phyloP scores from a whole-genome alignment of 2,888 invertebrate species.

The Petrolisthes cinctipes region DNA sequence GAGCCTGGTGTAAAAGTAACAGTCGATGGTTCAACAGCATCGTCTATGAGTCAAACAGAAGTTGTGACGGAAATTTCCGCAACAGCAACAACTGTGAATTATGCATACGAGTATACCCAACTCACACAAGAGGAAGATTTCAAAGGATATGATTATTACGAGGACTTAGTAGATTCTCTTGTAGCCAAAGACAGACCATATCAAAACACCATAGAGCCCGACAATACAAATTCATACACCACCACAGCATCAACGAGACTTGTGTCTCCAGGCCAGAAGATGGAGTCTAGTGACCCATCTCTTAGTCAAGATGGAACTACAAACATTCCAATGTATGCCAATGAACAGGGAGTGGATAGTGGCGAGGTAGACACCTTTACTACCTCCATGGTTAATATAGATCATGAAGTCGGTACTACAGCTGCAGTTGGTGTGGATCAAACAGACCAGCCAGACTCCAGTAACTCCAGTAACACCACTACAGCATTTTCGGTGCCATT shows the following conservation, averaged over 20 bases:
- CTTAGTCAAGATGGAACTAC: neutral
- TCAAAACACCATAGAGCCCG: neutral
- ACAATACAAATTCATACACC: neutral
- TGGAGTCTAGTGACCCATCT: neutral
- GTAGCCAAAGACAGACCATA: constrained; percentile 43
- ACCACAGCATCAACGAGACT: neutral
- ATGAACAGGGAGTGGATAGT: neutral
- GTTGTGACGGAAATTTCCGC: neutral
- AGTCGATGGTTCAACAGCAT: neutral
- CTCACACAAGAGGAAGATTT: constrained; percentile 40
- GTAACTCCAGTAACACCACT: constrained; percentile 13
- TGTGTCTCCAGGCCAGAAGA: constrained; percentile 12
- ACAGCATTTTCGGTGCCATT: constrained; percentile 37
- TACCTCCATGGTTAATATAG: neutral
- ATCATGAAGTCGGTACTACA: neutral
- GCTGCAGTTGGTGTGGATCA: neutral
- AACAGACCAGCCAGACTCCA: neutral
- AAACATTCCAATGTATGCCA: neutral
- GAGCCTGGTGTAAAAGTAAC: neutral
- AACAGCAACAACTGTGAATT: neutral
- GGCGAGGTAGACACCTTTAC: neutral
- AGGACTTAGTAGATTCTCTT: constrained; percentile 51
- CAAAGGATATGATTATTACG: constrained; percentile 61
- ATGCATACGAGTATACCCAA: constrained; percentile 14
- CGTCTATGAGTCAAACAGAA: neutral